phyloP scores from a whole-genome alignment of 2,797 vertebrate genomes.

The Oceanodroma leucorhoa region DNA sequence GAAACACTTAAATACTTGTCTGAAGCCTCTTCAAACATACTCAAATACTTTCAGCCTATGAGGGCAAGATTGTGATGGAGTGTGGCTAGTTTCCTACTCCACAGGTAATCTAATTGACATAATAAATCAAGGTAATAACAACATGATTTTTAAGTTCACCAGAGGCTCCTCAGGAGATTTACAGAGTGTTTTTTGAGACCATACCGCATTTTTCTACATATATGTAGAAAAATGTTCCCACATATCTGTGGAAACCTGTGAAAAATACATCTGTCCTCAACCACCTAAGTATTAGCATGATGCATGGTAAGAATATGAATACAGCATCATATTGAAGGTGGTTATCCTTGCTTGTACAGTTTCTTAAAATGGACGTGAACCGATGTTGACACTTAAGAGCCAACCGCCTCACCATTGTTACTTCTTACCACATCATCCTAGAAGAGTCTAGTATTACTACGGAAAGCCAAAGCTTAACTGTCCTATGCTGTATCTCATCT shows the following conservation, averaged over 20 bases:
- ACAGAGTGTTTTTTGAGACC: not conserved
- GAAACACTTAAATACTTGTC: not conserved
- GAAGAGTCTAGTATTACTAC: not conserved
- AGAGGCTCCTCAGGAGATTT: not conserved
- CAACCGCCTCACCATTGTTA: not conserved
- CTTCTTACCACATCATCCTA: not conserved
- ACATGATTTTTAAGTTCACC: not conserved
- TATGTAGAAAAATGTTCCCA: no score
- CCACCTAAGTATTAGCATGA: not conserved
- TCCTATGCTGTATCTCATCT: not conserved
- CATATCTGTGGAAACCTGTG: not conserved
- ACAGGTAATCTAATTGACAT: not conserved
- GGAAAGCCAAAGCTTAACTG: not conserved
- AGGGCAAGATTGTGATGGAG: not conserved
- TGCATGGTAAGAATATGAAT: not conserved
- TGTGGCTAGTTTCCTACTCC: not conserved
- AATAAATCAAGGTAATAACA: not conserved
- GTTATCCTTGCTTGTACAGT: not conserved
- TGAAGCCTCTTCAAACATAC: not conserved
- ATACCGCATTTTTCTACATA: not conserved
- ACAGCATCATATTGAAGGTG: not conserved
- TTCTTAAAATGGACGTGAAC: not conserved
- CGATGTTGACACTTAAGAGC: not conserved
- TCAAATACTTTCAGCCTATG: not conserved
- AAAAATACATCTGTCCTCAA: not conserved